Conservation (phyloP, 2,888 invertebrate genomes). For the Noctua pronuba region DNA sequence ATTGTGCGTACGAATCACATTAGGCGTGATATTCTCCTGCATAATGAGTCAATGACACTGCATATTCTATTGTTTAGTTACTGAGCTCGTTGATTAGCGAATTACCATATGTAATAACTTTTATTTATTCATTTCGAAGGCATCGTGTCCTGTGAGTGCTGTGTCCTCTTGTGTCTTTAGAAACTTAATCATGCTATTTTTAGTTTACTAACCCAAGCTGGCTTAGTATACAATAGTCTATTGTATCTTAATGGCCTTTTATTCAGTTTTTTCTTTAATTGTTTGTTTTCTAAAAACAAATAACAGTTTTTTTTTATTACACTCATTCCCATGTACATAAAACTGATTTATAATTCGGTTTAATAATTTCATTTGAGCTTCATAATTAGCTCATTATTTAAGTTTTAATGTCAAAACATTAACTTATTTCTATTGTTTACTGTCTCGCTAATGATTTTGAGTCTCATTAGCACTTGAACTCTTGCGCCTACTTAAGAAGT, state of each 20-base stretch:
- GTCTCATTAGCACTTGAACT: slow-evolving; percentile 56
- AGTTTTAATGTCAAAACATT: slow-evolving; percentile 48
- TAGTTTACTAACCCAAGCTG: background rate
- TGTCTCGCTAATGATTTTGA: slow-evolving; percentile 40
- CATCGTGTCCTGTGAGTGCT: slow-evolving; percentile 27
- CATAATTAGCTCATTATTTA: slow-evolving; percentile 44
- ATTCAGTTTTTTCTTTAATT: background rate
- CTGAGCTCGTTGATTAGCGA: slow-evolving; percentile 58
- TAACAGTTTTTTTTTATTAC: slow-evolving; percentile 12
- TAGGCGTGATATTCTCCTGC: slow-evolving; percentile 71
- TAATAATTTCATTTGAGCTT: slow-evolving; percentile 26
- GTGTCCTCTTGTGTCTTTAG: slow-evolving; percentile 7
- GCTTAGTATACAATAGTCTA: slow-evolving; percentile 10
- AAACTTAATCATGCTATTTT: slow-evolving; percentile 31
- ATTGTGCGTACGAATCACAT: slow-evolving; percentile 77
- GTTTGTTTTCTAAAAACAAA: slow-evolving; percentile 23
- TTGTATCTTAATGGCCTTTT: slow-evolving; percentile 2
- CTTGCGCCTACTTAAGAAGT: slow-evolving; percentile 51
- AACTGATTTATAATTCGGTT: slow-evolving; percentile 38
- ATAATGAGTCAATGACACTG: slow-evolving; percentile 71
- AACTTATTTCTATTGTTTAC: slow-evolving; percentile 54
- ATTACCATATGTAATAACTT: slow-evolving; percentile 56
- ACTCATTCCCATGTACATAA: slow-evolving; percentile 56
- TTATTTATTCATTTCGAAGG: slow-evolving; percentile 50
- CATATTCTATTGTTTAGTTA: slow-evolving; percentile 76